A percentile compares a stretch with the other conserved stretches of the same genome.
Evolutionary conservation across 2,113 vertebrate genomes (phyloP).

Genomic region (Pampusana beccarii): DNA sequence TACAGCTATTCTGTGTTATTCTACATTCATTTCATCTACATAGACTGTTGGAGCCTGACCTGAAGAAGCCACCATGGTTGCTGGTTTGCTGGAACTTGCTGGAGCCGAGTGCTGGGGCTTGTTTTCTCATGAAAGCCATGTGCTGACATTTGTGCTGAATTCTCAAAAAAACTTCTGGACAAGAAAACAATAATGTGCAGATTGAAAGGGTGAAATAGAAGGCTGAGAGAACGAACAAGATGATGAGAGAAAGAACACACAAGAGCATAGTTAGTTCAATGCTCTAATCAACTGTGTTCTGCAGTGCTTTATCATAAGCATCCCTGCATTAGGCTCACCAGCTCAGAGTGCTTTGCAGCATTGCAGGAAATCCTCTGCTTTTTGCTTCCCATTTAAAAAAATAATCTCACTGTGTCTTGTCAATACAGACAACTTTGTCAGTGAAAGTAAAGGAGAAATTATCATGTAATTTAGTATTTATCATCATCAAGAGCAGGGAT

Average conservation of each 20-base stretch:
- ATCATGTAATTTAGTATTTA: slow-evolving; percentile 22
- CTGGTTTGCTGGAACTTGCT: neutral
- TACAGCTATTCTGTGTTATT: neutral
- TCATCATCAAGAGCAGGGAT: slow-evolving; percentile 17
- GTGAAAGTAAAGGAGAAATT: slow-evolving; percentile 17
- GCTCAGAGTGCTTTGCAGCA: slow-evolving; percentile 49
- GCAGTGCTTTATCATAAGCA: slow-evolving; percentile 55
- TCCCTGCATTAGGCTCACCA: slow-evolving; percentile 39
- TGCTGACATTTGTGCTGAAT: slow-evolving; percentile 14
- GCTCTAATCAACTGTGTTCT: slow-evolving; percentile 54
- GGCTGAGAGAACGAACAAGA: neutral
- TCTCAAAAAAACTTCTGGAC: neutral
- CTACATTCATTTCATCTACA: neutral
- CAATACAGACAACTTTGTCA: slow-evolving; percentile 25
- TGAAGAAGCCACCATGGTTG: neutral
- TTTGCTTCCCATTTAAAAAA: neutral
- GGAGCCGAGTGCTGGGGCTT: neutral
- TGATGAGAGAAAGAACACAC: neutral
- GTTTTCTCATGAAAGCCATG: neutral
- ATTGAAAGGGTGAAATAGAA: slow-evolving; percentile 25
- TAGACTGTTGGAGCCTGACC: neutral
- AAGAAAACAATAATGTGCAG: slow-evolving; percentile 32
- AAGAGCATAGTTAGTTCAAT: slow-evolving; percentile 53
- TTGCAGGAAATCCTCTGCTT: slow-evolving; percentile 54
- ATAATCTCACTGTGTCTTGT: neutral